These are phyloP conservation scores for Bucco capensis DNA, from an alignment of 2,113 vertebrate genomes.

Conservation along the genomic window DNA sequence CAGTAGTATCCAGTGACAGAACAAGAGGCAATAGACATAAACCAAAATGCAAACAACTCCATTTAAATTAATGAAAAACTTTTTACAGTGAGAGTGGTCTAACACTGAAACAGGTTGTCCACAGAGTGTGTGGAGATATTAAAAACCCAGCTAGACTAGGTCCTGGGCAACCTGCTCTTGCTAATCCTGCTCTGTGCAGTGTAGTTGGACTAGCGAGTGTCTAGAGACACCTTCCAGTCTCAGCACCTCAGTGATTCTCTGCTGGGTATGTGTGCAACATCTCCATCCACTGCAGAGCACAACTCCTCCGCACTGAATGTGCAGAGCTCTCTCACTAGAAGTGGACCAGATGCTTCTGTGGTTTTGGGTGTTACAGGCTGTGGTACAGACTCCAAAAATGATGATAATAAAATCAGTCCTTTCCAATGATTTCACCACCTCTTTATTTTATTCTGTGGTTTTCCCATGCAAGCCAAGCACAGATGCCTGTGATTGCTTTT, in stretches of 20 bases:
- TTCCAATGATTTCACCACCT: slow-evolving; percentile 24
- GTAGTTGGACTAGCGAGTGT: background rate
- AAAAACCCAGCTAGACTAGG: background rate
- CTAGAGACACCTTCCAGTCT: background rate
- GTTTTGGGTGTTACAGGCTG: background rate
- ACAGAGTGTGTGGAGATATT: background rate
- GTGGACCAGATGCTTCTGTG: background rate
- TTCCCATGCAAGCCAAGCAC: background rate
- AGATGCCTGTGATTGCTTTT: background rate
- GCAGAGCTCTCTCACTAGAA: background rate
- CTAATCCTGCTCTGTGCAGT: background rate
- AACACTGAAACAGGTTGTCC: background rate
- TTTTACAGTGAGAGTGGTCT: background rate
- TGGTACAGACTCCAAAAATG: background rate
- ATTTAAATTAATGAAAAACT: fast-evolving
- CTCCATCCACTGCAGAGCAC: background rate
- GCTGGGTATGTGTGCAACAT: background rate
- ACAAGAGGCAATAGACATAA: background rate
- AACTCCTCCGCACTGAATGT: background rate
- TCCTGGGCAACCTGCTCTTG: background rate
- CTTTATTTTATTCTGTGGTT: slow-evolving; percentile 22
- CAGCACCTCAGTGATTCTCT: background rate
- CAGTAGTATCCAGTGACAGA: background rate
- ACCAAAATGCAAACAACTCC: background rate
- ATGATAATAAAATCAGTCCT: background rate